phyloP scores from a whole-genome alignment of 2,113 vertebrate species.

The Leptobrachium ailaonicum region DNA sequence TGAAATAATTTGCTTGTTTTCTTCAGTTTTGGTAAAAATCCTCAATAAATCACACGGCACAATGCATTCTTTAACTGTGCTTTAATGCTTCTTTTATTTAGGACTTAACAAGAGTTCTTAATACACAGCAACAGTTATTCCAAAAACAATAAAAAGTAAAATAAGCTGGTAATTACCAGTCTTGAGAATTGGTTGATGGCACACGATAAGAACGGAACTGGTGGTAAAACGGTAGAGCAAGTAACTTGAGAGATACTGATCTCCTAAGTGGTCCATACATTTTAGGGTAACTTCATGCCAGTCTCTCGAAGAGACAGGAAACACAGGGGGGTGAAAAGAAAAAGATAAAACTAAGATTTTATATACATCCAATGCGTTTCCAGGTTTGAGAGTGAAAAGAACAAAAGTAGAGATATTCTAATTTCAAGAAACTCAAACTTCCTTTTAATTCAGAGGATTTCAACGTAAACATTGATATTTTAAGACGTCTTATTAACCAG shows the following conservation, averaged over 20 bases:
- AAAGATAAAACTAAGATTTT: not conserved
- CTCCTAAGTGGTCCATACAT: not conserved
- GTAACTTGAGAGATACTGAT: slow-evolving; percentile 2
- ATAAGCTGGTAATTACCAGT: slow-evolving; percentile 65
- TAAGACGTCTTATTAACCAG: no score
- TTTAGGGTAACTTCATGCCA: slow-evolving; percentile 23
- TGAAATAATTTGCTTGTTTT: no score
- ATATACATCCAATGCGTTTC: not conserved
- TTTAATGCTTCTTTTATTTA: slow-evolving; percentile 74
- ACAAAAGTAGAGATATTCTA: not conserved
- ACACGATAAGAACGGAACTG: slow-evolving; percentile 60
- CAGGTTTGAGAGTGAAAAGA: not conserved
- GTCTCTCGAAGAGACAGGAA: not conserved
- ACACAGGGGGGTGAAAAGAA: no score
- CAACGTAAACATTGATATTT: no score
- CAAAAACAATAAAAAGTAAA: slow-evolving; percentile 75
- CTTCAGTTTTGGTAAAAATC: no score
- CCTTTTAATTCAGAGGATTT: no score
- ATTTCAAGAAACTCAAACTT: no score
- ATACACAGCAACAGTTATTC: slow-evolving; percentile 78
- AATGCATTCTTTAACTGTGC: slow-evolving; percentile 56
- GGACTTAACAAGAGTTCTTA: slow-evolving; percentile 74
- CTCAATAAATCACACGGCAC: not conserved
- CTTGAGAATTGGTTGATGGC: slow-evolving; percentile 68
- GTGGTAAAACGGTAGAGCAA: slow-evolving; percentile 57